Evolutionary conservation across 2,888 invertebrate species (phyloP).

Genomic region (Parnassius mnemosyne): DNA sequence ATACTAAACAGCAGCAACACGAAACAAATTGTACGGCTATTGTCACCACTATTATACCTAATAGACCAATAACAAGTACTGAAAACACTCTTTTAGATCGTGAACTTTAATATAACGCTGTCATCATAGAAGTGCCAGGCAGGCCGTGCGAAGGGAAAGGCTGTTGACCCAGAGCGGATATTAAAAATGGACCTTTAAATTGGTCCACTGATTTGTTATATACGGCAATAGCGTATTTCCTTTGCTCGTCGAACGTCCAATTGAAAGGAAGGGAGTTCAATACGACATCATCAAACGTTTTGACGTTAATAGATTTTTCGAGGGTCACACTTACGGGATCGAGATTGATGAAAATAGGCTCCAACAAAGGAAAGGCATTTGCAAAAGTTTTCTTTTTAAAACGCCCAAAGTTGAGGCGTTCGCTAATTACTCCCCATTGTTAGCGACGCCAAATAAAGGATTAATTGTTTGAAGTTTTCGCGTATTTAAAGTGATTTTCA

Average conservation of each 20-base stretch:
- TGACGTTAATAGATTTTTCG: conserved; percentile 56
- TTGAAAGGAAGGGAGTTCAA: conserved; percentile 40
- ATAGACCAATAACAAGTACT: conserved; percentile 74
- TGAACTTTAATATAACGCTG: conserved; percentile 60
- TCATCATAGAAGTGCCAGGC: conserved; percentile 41
- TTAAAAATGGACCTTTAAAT: conserved; percentile 71
- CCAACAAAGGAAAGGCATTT: conserved; percentile 45
- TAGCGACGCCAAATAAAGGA: conserved; percentile 59
- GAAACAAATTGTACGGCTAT: conserved; percentile 76
- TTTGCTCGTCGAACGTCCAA: conserved; percentile 37
- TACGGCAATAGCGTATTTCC: conserved; percentile 59
- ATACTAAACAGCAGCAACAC: conserved; percentile 39
- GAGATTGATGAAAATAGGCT: conserved; percentile 44
- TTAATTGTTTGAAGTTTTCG: conserved; percentile 65
- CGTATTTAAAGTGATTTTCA: conserved; percentile 50
- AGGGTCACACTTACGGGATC: conserved; percentile 42
- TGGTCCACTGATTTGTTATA: conserved; percentile 64
- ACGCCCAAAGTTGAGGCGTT: conserved; percentile 47
- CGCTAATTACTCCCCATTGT: conserved; percentile 72
- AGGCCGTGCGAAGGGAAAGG: conserved; percentile 61
- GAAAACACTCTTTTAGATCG: conserved; percentile 66
- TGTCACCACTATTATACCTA: conserved; percentile 73
- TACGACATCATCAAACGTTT: conserved; percentile 46
- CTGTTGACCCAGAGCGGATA: conserved; percentile 71
- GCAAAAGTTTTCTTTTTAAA: conserved; percentile 53